Evolutionary conservation across 2,113 vertebrate genomes (phyloP), one percentile per base, ranked within the genome.

Genomic region (Cyanistes caeruleus): DNA sequence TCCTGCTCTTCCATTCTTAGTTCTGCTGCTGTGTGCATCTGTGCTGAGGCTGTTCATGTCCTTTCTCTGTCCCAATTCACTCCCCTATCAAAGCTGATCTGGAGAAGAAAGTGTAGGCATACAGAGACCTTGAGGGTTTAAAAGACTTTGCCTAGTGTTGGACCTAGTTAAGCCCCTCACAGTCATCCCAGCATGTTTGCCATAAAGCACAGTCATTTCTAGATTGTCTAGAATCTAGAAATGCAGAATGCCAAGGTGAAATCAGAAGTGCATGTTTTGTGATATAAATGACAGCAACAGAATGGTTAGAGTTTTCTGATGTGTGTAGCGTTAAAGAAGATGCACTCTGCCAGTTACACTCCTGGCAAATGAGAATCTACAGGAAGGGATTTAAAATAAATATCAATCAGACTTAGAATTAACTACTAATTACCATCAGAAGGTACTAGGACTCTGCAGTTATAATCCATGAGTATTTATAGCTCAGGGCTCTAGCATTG

Each of bases 401-500:
- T 94, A 94, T 78, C 3, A 49, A 84, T 92, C 56, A 83, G 56
- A 56, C 68, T 93, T 92, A 65, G 93, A 96, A 84, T 83, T 94
- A 89, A 69, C 78, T 94, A 12, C 67, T 85, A 87, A 89, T 94
- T 94, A 75, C 64, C 68, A 65, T 90, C 76, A 92, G 69, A 88
- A 94, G 52, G 59, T 88, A 55, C 76, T n/a, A 93, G 80, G 60
- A 58, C 93, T 79, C 79, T 89, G 88, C 93, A 93, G 68, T 89
- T 86, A 78, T 49, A 94, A 82, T 92, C 64, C 65, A n/a, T 27
- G 46, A 68, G 35, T 94, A 93, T 95, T 95, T 95, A 87, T 95
- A 96, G 74, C 79, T 92, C 82, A 82, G 65, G 62, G 65, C 65
- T 95, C 91, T 87, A 62, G 53, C 3, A 1, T 64, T 78, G 56